Evolutionary conservation across 1,140 invertebrate species (phyloP), one percentile per base, ranked within the genome.

Genomic region (Drosophila navojoa): DNA sequence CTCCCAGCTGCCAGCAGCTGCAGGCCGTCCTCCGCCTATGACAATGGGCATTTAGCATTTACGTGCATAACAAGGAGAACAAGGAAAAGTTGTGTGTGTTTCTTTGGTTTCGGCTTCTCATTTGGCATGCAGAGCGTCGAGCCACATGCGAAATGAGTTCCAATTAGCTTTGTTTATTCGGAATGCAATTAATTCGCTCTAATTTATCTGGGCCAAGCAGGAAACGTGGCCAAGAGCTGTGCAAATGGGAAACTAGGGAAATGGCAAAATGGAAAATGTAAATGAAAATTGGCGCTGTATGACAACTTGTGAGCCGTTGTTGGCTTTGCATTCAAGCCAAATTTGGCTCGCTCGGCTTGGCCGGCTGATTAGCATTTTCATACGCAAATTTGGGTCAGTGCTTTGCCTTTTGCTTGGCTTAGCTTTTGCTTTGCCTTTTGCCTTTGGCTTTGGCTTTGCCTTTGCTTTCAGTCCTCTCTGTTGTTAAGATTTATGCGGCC

Each of bases 171-270:
- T 87, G 79, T 87, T 86, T 84, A 89, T 89, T 69, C 77, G 84
- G 78, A 84, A 89, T 89, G 84, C 84, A 89, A 89, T 89, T 89
- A 89, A 89, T 89, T 89, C 79, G 84, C 80, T 89, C 84, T 81
- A 90, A 90, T 90, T 90, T 90, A 86, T 90, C 73, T 86, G 71
- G 62, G 67, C 57, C 75, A 79, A 63, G 75, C 60, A 81, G 79
- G 66, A 58, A 58, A 54, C 38, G 42, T n/a, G 40, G n/a, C 19
- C 27, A 45, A 45, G 42, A 45, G 13, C 35, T 38, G 35, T 47
- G 16, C 15, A 40, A 52, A 29, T 68, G 49, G n/a, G 13, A 15
- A 45, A 52, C 7, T 15, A 13, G 5, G 53, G 22, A n/a, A 55
- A 38, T 62, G 15, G 59, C 47, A 44, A 55, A 82, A 84, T 84